Conservation (phyloP, 2,888 invertebrate genomes). For the Hoplodrina ambigua region DNA sequence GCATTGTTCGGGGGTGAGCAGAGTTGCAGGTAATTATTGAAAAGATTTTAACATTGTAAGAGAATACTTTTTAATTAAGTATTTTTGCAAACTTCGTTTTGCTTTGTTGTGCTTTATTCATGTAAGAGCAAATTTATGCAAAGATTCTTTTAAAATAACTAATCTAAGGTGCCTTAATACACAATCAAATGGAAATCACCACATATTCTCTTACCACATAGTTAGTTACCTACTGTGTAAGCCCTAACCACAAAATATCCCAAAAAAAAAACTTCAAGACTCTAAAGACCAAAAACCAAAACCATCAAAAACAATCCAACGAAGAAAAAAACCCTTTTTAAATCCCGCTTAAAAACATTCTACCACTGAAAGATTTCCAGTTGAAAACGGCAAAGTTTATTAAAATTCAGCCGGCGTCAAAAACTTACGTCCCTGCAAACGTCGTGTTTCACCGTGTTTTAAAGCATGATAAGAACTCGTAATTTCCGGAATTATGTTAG, state of each 20-base stretch:
- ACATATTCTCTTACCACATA: neutral
- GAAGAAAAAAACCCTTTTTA: slow-evolving; percentile 24
- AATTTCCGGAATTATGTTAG: slow-evolving; percentile 60
- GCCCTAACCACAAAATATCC: neutral
- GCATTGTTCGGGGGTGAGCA: slow-evolving; percentile 43
- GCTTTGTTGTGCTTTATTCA: neutral
- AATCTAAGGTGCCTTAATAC: neutral
- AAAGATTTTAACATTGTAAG: neutral
- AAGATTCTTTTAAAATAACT: neutral
- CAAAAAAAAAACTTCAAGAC: slow-evolving; percentile 1
- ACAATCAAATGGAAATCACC: neutral
- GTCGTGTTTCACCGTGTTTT: slow-evolving; percentile 64
- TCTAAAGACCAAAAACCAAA: slow-evolving; percentile 9
- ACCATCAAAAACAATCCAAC: slow-evolving; percentile 13
- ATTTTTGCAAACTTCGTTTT: neutral
- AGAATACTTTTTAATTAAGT: neutral
- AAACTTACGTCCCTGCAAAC: slow-evolving; percentile 60
- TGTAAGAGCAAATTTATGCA: too few species aligned
- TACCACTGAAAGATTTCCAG: slow-evolving; percentile 48
- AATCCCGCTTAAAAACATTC: slow-evolving; percentile 42
- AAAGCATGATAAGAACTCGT: slow-evolving; percentile 63
- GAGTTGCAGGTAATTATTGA: slow-evolving; percentile 14
- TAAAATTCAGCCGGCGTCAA: slow-evolving; percentile 58
- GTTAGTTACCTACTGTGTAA: too few species aligned
- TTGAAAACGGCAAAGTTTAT: slow-evolving; percentile 49